Base-by-base conservation (phyloP, 2,888 invertebrate species). In the Hemaris fuciformis region DNA sequence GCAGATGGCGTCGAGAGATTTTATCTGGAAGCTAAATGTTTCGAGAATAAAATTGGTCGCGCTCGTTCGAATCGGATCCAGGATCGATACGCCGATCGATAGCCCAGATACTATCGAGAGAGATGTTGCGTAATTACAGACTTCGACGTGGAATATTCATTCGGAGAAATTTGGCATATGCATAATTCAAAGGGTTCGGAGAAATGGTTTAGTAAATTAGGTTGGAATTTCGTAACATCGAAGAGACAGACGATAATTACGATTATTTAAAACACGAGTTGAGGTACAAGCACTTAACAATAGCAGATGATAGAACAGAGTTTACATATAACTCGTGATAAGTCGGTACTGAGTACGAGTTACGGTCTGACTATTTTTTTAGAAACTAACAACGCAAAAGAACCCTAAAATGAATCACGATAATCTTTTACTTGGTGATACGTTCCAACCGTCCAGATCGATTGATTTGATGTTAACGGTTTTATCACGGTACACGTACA, bases 1-100 rank as follows among this genome's bases (percentile, higher is more conserved):
- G 38, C 25, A 41, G 18, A 31, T 46, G 78, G 77, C 72, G 75
- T 74, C 73, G 72, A 75, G 73, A 82, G 91, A 91, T 91, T 79
- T 82, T 88, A 91, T 91, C 91, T 78, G 70, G 3, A 71, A 80
- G 83, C 84, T 86, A 89, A 89, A 90, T 89, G 89, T 89, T 91
- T 87, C 85, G 83, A 84, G 89, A 84, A 90, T 89, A 89, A 91
- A 89, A 91, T 91, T 87, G 89, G 90, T 88, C 86, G 83, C 88
- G 88, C 84, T 85, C 78, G 77, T 84, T 82, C 74, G 79, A 84
- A 87, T 86, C 88, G 80, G 80, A 84, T 84, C 84, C 80, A 70
- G 75, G 75, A 84, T 86, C 83, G 81, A 76, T 76, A 76, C 79
- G 78, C 80, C 80, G 80, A 81, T 79, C 77, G 80, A 76, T 71